Evolutionary conservation across 2,797 vertebrate species (phyloP).

Genomic region (Pyrocephalus nanus): DNA sequence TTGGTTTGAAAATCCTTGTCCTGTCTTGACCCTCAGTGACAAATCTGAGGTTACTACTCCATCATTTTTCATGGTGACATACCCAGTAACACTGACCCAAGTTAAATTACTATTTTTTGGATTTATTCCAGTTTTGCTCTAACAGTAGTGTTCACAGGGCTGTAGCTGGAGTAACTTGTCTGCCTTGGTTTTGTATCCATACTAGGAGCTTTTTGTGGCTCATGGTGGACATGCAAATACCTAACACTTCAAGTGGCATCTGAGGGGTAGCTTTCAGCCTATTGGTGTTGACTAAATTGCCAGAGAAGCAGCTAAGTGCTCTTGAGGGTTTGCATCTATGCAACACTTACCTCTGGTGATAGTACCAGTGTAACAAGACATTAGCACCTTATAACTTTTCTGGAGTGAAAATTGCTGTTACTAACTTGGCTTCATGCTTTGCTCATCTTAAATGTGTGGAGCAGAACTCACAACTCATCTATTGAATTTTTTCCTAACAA

Average conservation of each 20-base stretch:
- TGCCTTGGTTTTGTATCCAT: not conserved
- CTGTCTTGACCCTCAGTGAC: not conserved
- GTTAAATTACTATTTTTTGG: not conserved
- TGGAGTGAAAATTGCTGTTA: not conserved
- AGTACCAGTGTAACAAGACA: not conserved
- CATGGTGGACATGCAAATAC: not conserved
- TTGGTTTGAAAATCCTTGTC: not conserved
- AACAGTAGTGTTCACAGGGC: not conserved
- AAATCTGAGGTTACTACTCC: not conserved
- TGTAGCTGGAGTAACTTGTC: not conserved
- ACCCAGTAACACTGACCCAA: not conserved
- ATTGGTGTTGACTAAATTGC: not conserved
- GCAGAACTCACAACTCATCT: not conserved
- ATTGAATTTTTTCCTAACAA: not conserved
- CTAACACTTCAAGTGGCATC: not conserved
- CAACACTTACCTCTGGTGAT: not conserved
- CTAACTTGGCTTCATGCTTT: not conserved
- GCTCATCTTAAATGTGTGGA: not conserved
- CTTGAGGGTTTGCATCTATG: not conserved
- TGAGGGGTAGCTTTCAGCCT: not conserved
- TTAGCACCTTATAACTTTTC: not conserved
- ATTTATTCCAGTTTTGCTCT: not conserved
- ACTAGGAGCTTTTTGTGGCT: not conserved
- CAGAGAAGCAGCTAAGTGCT: not conserved
- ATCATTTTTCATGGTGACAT: not conserved